phyloP scores from a whole-genome alignment of 2,113 vertebrate genomes.

The Odontophorus gujanensis region DNA sequence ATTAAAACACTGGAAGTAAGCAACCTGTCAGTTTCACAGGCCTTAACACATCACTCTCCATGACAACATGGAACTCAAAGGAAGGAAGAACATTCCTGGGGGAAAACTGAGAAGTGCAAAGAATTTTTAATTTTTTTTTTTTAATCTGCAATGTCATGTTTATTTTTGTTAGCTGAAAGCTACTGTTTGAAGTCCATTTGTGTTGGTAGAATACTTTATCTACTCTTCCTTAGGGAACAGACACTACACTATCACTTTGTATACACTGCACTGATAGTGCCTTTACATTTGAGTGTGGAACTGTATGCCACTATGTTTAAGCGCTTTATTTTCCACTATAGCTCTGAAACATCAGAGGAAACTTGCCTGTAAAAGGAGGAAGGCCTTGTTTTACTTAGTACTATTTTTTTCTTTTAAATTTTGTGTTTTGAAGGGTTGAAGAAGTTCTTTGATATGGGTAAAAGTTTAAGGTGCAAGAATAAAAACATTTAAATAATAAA shows the following conservation, averaged over 20 bases:
- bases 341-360: neutral
- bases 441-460: neutral
- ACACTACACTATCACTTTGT: constrained; percentile 63
- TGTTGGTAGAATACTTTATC: constrained; percentile 71
- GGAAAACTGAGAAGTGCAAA: constrained; percentile 64
- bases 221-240: constrained; percentile 62
- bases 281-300: constrained; percentile 24
- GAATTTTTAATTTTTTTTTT: neutral
- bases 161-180: constrained; percentile 65
- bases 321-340: constrained; percentile 27
- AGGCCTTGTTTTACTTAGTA: neutral
- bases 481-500: neutral
- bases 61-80: constrained; percentile 51
- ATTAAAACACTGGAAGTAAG: constrained; percentile 41
- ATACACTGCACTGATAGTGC: constrained; percentile 50
- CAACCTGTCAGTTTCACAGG: constrained; percentile 32
- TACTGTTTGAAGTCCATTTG: constrained; percentile 68
- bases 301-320: neutral
- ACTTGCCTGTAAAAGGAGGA: neutral
- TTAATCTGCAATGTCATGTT: constrained; percentile 25
- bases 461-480: neutral
- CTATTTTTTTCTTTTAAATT: neutral
- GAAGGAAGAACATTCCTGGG: constrained; percentile 68
- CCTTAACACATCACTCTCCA: constrained; percentile 1
- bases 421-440: neutral